These are phyloP conservation scores for Eudasyphora cyanicolor DNA, from an alignment of 2,888 invertebrate genomes.

Conservation along the genomic window DNA sequence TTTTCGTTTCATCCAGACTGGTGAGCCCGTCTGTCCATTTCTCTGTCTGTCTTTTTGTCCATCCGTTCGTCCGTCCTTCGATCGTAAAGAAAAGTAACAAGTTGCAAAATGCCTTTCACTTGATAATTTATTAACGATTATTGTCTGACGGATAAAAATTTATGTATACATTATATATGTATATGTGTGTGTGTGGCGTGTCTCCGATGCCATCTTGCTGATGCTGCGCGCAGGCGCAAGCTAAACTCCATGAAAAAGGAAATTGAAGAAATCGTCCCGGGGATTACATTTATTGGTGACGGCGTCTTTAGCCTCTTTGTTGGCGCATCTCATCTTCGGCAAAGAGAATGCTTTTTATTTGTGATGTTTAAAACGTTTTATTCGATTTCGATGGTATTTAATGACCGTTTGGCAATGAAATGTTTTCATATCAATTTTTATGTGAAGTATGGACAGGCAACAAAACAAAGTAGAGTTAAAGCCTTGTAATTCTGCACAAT, in stretches of 20 bases:
- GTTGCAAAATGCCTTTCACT: constrained; percentile 69
- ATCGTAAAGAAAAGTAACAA: constrained; percentile 54
- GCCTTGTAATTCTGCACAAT: not conserved
- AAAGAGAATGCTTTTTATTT: constrained; percentile 49
- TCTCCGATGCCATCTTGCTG: too few relatives aligned
- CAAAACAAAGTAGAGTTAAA: not conserved
- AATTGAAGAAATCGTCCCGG: constrained; percentile 49
- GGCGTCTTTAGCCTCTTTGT: constrained; percentile 11
- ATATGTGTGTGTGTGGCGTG: constrained; percentile 5
- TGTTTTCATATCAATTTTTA: constrained; percentile 58
- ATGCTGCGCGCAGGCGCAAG: not conserved
- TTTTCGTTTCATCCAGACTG: constrained; percentile 56
- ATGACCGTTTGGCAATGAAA: constrained; percentile 55
- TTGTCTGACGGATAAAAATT: too few relatives aligned
- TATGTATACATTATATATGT: not conserved
- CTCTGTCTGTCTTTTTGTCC: not conserved
- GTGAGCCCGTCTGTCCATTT: not conserved
- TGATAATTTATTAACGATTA: constrained; percentile 67
- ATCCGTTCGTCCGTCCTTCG: not conserved
- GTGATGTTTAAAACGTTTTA: constrained; percentile 10
- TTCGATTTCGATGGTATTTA: constrained; percentile 32
- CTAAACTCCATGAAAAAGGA: constrained; percentile 59
- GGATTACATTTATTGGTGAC: not conserved
- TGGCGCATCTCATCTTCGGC: not conserved
- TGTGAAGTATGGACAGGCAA: not conserved